Base-by-base conservation (phyloP, 2,113 vertebrate species). In the Upupa epops region DNA sequence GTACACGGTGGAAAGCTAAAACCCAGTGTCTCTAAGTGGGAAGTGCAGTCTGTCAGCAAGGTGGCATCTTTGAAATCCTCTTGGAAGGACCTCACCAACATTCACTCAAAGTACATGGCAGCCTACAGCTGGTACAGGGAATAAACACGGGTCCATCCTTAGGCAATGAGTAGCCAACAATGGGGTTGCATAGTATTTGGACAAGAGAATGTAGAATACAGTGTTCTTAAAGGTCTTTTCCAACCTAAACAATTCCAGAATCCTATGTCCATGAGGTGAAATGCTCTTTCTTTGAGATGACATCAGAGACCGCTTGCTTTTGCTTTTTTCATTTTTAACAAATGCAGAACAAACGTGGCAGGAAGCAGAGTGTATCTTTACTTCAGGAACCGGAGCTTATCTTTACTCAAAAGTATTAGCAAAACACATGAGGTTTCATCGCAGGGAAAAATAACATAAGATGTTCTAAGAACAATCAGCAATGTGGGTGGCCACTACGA, bases 381-480 rank as follows among this genome's bases (percentile, higher is more conserved):
- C 60, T 42, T 59, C 83, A 77, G 65, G 51, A 79, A 61, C 36
- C 28, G 24, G 66, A 81, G 46, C 63, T 17, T 32, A 91, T 63
- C 63, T 70, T 82, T 82, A 46, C 60, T 37, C n/a, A 13, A 61
- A 34, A 70, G 87, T 89, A 93, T 60, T 26, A 92, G 55, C 83
- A 90, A 92, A 95, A 58, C 63, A 70, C 25, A 3, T 63, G 71
- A 93, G 66, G 77, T 52, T 93, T 87, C 70, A 18, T 4, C 24
- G 68, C 59, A 63, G 40, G 73, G 59, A 86, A 78, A 88, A 93
- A 88, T 65, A 90, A 77, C 36, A 51, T 17, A 64, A 82, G 78
- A 94, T 63, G 90, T 86, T 90, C 86, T 75, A 59, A 92, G 83
- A 95, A 94, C 83, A 78, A 22, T 74, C 55, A 93, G 81, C 93